These are phyloP conservation scores for Drosophila ezoana DNA, from an alignment of 2,888 invertebrate genomes.

Conservation along the genomic window DNA sequence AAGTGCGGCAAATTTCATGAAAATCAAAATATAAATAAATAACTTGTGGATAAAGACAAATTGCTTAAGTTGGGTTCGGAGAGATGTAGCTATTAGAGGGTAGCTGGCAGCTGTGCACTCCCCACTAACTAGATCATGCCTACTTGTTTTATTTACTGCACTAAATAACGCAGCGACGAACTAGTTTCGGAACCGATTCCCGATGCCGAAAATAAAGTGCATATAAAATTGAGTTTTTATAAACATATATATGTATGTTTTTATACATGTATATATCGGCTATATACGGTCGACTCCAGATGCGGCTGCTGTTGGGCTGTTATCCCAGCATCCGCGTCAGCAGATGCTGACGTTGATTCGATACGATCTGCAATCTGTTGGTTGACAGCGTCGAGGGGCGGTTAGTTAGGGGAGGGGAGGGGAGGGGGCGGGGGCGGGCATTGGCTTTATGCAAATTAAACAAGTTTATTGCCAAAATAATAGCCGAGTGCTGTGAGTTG, in stretches of 20 bases:
- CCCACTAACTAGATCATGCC: not conserved
- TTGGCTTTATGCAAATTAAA: slow-evolving; percentile 75
- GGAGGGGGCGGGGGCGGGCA: slow-evolving; percentile 18
- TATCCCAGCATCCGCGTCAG: slow-evolving; percentile 67
- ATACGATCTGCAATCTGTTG: slow-evolving; percentile 50
- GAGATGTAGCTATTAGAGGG: not conserved
- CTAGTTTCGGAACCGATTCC: slow-evolving; percentile 67
- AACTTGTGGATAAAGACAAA: too few species aligned
- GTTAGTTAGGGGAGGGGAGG: not conserved
- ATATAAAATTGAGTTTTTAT: slow-evolving; percentile 69
- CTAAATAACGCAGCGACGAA: slow-evolving; percentile 66
- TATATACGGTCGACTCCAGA: slow-evolving; percentile 25
- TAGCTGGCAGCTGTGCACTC: not conserved
- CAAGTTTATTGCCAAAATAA: slow-evolving; percentile 72
- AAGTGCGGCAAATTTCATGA: too few species aligned
- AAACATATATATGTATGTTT: slow-evolving; percentile 10
- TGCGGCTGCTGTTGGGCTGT: slow-evolving; percentile 43
- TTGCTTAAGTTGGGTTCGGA: too few species aligned
- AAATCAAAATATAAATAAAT: too few species aligned
- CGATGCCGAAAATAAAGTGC: slow-evolving; percentile 68
- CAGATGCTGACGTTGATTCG: slow-evolving; percentile 34
- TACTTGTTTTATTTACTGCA: slow-evolving; percentile 63
- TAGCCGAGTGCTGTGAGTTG: slow-evolving; percentile 47
- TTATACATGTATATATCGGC: not conserved
- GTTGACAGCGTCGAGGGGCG: slow-evolving; percentile 16